These are phyloP conservation scores for Albula glossodonta DNA, from an alignment of 2,113 vertebrate species.

Conservation along the genomic window DNA sequence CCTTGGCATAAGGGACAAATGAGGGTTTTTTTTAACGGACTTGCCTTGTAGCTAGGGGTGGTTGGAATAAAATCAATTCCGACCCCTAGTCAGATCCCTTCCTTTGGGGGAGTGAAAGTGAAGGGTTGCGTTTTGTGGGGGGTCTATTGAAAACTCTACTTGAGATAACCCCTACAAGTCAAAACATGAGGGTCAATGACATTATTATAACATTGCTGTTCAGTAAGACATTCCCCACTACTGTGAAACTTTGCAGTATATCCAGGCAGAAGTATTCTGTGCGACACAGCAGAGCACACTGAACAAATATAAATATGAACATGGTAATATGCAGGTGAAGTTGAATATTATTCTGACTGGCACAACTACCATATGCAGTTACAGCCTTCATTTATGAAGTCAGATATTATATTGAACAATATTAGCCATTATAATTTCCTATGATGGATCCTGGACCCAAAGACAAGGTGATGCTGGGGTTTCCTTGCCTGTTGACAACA, in stretches of 20 bases:
- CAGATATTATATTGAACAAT: too few species aligned
- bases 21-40: not conserved
- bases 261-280: not conserved
- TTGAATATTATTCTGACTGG: too few species aligned
- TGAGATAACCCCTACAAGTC: conserved; percentile 37
- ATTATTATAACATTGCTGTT: conserved; percentile 39
- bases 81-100: not conserved
- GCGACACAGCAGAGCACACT: too few species aligned
- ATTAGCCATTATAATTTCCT: too few species aligned
- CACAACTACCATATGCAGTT: too few species aligned
- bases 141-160: conserved; percentile 25
- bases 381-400: too few species aligned
- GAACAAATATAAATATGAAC: too few species aligned
- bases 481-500: too few species aligned
- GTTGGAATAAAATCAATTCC: not conserved
- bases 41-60: not conserved
- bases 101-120: not conserved
- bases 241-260: not conserved
- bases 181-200: conserved; percentile 44
- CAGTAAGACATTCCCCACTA: conserved; percentile 4
- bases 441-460: too few species aligned
- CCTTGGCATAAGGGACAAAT: conserved; percentile 1
- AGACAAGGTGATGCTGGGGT: too few species aligned
- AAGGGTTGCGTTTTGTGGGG: conserved; percentile 5
- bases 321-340: too few species aligned